Evolutionary conservation across 2,797 vertebrate genomes (phyloP).

Genomic region (Sciurus vulgaris): DNA sequence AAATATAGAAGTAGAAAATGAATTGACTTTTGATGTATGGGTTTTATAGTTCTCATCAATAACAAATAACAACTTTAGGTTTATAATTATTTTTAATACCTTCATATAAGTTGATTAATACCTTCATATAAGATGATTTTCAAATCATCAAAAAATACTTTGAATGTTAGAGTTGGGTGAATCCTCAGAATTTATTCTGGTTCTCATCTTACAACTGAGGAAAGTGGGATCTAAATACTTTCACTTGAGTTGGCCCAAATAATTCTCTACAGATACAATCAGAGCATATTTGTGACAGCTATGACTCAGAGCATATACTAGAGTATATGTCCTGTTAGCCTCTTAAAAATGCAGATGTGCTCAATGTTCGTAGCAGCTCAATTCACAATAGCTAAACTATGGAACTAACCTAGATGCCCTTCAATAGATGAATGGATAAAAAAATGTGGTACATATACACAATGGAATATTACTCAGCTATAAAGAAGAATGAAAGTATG

Average conservation of each 20-base stretch:
- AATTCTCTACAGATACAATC: slow-evolving; percentile 41
- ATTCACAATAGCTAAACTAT: too few relatives aligned
- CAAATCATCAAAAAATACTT: slow-evolving; percentile 39
- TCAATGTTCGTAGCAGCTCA: too few relatives aligned
- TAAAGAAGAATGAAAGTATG: too few relatives aligned
- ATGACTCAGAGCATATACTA: neutral
- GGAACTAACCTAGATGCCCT: too few relatives aligned
- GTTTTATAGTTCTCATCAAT: neutral
- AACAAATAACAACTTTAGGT: slow-evolving; percentile 22
- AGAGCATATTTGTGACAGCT: neutral
- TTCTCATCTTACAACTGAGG: neutral
- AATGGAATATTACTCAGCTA: too few relatives aligned
- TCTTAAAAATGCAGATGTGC: neutral
- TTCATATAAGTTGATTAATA: neutral
- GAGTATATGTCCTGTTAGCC: neutral
- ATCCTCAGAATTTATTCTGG: slow-evolving; percentile 32
- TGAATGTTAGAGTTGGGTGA: neutral
- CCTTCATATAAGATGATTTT: neutral
- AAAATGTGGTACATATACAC: too few relatives aligned
- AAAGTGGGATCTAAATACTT: neutral
- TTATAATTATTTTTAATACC: slow-evolving; percentile 15
- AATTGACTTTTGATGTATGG: neutral
- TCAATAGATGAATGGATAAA: too few relatives aligned
- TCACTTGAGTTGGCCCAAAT: neutral
- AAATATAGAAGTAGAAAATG: slow-evolving; percentile 31